A percentile compares a stretch with the other conserved stretches of the same genome.
Evolutionary conservation across 2,797 vertebrate species (phyloP).

Genomic region (Malurus leucopterus): DNA sequence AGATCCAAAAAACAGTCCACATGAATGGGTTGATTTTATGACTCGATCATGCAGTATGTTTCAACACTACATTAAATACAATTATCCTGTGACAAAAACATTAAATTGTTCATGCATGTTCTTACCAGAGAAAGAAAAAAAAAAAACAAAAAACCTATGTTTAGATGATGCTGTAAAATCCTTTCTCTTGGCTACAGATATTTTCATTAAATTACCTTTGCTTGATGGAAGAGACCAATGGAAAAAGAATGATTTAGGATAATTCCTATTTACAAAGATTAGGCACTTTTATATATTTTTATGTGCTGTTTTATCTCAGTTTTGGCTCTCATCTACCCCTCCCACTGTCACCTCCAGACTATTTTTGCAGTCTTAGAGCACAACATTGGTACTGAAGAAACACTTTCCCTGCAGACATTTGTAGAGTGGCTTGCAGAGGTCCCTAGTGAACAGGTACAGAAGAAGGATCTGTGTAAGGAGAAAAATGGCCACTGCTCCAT

Average conservation of each 20-base stretch:
- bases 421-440: not conserved
- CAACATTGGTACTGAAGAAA: not conserved
- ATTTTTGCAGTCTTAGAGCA: not conserved
- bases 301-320: not conserved
- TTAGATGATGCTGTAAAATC: not conserved
- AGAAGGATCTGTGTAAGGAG: not conserved
- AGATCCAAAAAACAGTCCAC: not conserved
- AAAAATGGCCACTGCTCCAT: not conserved
- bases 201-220: not conserved
- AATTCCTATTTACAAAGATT: not conserved
- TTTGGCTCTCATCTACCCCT: not conserved
- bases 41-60: not conserved
- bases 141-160: not conserved
- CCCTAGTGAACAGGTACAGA: not conserved
- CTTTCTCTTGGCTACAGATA: not conserved
- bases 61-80: not conserved
- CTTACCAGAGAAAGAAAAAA: not conserved
- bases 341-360: not conserved
- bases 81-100: not conserved
- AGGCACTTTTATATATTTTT: not conserved
- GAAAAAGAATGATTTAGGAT: not conserved
- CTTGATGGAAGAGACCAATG: not conserved
- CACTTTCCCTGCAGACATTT: not conserved
- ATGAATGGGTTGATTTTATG: not conserved
- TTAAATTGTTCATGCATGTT: not conserved